Evolutionary conservation across 2,888 invertebrate species (phyloP).

Genomic region (Hyposoter didymator): DNA sequence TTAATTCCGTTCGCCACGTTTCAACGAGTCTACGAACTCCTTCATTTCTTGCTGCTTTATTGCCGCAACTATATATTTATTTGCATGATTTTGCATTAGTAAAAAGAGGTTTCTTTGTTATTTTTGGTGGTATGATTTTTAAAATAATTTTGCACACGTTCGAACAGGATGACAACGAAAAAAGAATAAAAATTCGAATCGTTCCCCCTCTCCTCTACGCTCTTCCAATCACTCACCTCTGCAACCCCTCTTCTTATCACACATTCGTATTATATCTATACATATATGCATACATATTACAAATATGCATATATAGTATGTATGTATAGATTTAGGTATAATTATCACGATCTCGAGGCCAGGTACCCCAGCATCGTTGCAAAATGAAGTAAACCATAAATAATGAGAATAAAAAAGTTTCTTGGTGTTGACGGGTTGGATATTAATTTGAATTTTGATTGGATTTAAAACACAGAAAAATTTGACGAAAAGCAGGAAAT

Average conservation of each 20-base stretch:
- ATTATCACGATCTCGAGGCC: slow-evolving; percentile 51
- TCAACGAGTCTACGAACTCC: no score
- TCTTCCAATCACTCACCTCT: slow-evolving; percentile 55
- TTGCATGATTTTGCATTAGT: no score
- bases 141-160: slow-evolving; percentile 58
- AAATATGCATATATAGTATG: slow-evolving; percentile 14
- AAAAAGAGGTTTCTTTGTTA: no score
- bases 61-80: no score
- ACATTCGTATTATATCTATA: slow-evolving; percentile 43
- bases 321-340: slow-evolving; percentile 39
- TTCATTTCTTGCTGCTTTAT: background rate
- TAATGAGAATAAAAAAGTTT: background rate
- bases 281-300: slow-evolving; percentile 7
- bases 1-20: no score
- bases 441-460: background rate
- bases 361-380: slow-evolving; percentile 45
- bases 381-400: slow-evolving; percentile 33
- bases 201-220: slow-evolving; percentile 23
- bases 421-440: background rate
- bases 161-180: slow-evolving; percentile 45
- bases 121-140: no score
- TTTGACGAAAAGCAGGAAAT: slow-evolving; percentile 26
- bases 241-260: slow-evolving; percentile 62
- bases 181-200: slow-evolving; percentile 60
- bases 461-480: background rate